phyloP scores from a whole-genome alignment of 1,140 invertebrate species.

The Zaprionus nigranus region DNA sequence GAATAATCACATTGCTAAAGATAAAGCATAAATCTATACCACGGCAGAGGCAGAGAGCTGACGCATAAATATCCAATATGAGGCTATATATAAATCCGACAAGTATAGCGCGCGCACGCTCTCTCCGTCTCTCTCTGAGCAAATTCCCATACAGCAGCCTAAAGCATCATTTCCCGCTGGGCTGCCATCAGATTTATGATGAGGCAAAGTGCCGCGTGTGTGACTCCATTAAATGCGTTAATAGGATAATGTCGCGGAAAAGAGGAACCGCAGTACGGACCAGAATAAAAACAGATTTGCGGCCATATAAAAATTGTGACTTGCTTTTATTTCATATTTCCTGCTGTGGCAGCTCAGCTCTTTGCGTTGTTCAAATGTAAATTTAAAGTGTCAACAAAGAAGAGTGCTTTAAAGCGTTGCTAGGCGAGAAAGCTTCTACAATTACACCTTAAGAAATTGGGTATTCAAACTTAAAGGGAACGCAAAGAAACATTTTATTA shows the following conservation, averaged over 20 bases:
- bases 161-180: conserved; percentile 58
- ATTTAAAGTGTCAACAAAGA: conserved; percentile 41
- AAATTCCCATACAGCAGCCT: conserved; percentile 16
- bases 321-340: conserved; percentile 19
- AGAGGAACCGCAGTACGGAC: conserved; percentile 1
- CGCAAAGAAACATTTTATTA: not conserved
- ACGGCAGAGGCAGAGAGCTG: conserved; percentile 28
- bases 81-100: conserved; percentile 60
- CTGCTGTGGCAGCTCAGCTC: conserved; percentile 11
- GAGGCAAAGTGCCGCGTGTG: conserved; percentile 76
- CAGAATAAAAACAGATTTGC: conserved; percentile 14
- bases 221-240: conserved; percentile 80
- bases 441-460: not conserved
- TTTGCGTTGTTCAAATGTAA: conserved; percentile 45
- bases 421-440: not conserved
- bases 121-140: not conserved
- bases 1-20: conserved; percentile 54
- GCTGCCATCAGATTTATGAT: conserved; percentile 71
- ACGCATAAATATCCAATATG: conserved; percentile 73
- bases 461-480: not conserved
- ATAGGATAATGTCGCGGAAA: conserved; percentile 70
- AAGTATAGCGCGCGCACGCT: not conserved
- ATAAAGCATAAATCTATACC: conserved; percentile 60
- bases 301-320: conserved; percentile 19
- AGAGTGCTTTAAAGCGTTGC: conserved; percentile 40